phyloP scores from a whole-genome alignment of 2,113 vertebrate species.

The Elgaria multicarinata region DNA sequence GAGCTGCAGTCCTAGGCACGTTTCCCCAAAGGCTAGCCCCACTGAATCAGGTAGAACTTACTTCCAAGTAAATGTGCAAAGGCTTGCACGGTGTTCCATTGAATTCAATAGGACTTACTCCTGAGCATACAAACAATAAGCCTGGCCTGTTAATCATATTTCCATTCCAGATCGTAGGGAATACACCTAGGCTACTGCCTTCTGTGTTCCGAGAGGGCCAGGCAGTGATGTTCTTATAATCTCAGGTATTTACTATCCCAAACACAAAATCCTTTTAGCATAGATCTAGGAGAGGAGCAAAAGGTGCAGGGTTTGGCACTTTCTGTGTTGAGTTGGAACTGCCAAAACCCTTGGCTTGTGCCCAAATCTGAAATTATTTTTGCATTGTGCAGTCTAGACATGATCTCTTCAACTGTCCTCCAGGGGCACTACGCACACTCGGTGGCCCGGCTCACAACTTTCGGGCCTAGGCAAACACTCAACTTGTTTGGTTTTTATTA shows the following conservation, averaged over 20 bases:
- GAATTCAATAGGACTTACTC: not conserved
- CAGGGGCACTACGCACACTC: not conserved
- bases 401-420: slow-evolving; percentile 21
- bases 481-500: slow-evolving; percentile 2
- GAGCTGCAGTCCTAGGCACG: not conserved
- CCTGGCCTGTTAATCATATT: not conserved
- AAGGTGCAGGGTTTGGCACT: slow-evolving; percentile 30
- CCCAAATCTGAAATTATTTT: slow-evolving; percentile 34
- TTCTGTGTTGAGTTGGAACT: slow-evolving; percentile 14
- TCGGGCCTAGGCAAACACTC: slow-evolving; percentile 7
- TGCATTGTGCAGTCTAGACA: slow-evolving; percentile 30
- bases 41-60: not conserved
- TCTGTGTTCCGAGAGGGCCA: not conserved
- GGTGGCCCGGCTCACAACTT: slow-evolving; percentile 23
- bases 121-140: not conserved
- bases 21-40: not conserved
- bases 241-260: not conserved
- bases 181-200: not conserved
- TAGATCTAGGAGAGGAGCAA: not conserved
- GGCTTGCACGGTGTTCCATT: not conserved
- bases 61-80: not conserved
- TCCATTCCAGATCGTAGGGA: not conserved
- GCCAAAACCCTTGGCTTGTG: slow-evolving; percentile 15
- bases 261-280: not conserved
- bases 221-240: not conserved